phyloP scores from a whole-genome alignment of 2,797 vertebrate genomes.

The Sebastes umbrosus region DNA sequence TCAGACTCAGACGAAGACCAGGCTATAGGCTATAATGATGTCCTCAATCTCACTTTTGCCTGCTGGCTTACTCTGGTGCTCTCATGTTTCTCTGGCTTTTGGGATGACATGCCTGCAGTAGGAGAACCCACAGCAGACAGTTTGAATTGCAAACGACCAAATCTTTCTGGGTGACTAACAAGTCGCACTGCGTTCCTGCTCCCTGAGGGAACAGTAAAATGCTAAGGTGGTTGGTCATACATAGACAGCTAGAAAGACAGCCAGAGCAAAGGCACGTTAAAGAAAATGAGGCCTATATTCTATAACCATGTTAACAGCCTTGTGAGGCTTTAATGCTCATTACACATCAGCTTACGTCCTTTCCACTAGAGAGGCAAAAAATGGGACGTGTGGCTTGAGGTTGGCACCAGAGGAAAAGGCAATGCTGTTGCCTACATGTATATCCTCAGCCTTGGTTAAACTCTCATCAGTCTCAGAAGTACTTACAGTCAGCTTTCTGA shows the following conservation, averaged over 20 bases:
- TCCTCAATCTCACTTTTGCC: constrained; percentile 48
- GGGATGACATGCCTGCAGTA: constrained; percentile 27
- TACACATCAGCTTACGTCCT: not conserved
- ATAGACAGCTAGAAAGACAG: not conserved
- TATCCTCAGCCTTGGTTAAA: not conserved
- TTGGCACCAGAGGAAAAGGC: not conserved
- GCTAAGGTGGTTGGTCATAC: constrained; percentile 39
- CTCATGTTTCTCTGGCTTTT: constrained; percentile 51
- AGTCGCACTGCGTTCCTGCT: constrained; percentile 10
- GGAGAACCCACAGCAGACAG: constrained; percentile 46
- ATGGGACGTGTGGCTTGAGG: not conserved
- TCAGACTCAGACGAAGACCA: constrained; percentile 20
- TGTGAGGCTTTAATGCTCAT: not conserved
- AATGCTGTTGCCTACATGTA: not conserved
- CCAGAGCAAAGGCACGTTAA: not conserved
- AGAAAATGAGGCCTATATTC: constrained; percentile 1
- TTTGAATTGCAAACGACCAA: constrained; percentile 46
- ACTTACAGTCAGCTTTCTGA: not conserved
- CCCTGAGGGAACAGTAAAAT: constrained; percentile 16
- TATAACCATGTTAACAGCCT: not conserved
- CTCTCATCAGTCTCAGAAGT: not conserved
- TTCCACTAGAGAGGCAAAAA: not conserved
- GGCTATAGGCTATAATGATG: constrained; percentile 22
- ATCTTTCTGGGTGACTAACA: constrained; percentile 44
- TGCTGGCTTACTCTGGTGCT: constrained; percentile 46